Conservation (phyloP, 2,113 vertebrate species). For the Agapornis roseicollis region DNA sequence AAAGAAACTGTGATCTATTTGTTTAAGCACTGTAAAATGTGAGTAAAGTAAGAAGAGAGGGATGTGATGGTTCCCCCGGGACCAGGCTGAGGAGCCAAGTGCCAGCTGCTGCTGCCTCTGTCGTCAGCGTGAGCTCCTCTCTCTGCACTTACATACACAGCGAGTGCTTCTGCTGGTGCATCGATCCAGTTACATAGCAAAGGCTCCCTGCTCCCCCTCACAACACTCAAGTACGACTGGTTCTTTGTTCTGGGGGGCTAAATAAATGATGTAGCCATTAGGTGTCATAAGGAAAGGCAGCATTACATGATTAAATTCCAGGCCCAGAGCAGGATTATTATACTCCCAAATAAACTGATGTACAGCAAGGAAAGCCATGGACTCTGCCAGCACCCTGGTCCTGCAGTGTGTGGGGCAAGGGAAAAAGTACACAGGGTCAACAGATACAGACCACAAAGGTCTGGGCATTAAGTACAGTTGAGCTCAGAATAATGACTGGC, state of each 20-base stretch:
- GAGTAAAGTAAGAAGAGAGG: not conserved
- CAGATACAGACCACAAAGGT: not conserved
- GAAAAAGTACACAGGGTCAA: not conserved
- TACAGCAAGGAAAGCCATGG: accelerated
- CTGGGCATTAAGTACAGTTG: not conserved
- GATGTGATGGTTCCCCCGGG: accelerated
- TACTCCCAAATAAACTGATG: not conserved
- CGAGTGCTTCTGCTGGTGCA: not conserved
- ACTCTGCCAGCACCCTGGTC: not conserved
- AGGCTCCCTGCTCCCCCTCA: not conserved
- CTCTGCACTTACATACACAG: not conserved
- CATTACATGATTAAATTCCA: not conserved
- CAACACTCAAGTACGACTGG: not conserved
- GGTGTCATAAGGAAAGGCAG: not conserved
- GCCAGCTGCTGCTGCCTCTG: not conserved
- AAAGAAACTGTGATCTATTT: accelerated
- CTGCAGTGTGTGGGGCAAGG: accelerated
- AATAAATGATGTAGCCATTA: slow-evolving; percentile 22
- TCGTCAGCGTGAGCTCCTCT: not conserved
- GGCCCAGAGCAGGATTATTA: not conserved
- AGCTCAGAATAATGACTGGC: not conserved
- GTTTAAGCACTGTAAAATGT: accelerated
- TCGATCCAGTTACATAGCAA: not conserved
- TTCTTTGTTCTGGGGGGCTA: not conserved
- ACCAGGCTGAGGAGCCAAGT: not conserved